phyloP scores from a whole-genome alignment of 2,888 invertebrate species.

The Thymelicus sylvestris region DNA sequence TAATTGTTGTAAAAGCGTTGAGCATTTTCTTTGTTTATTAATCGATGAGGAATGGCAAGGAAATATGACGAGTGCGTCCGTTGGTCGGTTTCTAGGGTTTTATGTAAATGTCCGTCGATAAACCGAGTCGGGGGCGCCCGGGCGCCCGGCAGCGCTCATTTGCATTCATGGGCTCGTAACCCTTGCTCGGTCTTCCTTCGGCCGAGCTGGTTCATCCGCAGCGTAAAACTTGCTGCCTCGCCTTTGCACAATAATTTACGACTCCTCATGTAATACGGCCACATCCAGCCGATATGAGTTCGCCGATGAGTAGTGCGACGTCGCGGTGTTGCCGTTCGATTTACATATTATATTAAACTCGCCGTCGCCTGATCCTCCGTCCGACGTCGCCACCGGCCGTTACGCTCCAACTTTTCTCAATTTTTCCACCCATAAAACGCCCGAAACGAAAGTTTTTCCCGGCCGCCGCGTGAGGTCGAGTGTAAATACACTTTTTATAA shows the following conservation, averaged over 20 bases:
- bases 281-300: conserved; percentile 79
- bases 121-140: conserved; percentile 72
- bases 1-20: neutral
- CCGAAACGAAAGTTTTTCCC: conserved; percentile 75
- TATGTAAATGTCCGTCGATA: conserved; percentile 81
- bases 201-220: conserved; percentile 68
- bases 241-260: conserved; percentile 82
- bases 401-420: conserved; percentile 83
- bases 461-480: conserved; percentile 79
- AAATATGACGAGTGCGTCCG: conserved; percentile 66
- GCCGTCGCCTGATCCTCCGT: conserved; percentile 66
- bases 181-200: conserved; percentile 75
- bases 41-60: conserved; percentile 61
- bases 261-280: conserved; percentile 79
- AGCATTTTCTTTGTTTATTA: conserved; percentile 18
- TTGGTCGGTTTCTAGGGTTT: conserved; percentile 69
- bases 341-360: conserved; percentile 85
- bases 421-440: conserved; percentile 82
- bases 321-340: conserved; percentile 78
- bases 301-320: conserved; percentile 71
- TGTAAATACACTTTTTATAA: conserved; percentile 83
- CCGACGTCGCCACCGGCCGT: conserved; percentile 79
- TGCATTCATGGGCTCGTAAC: conserved; percentile 85
- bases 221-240: conserved; percentile 77
- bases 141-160: conserved; percentile 75